Percentiles rank a stretch among this genome's conserved stretches.
phyloP scores from a whole-genome alignment of 2,113 vertebrate genomes.

The Aplodontia rufa region DNA sequence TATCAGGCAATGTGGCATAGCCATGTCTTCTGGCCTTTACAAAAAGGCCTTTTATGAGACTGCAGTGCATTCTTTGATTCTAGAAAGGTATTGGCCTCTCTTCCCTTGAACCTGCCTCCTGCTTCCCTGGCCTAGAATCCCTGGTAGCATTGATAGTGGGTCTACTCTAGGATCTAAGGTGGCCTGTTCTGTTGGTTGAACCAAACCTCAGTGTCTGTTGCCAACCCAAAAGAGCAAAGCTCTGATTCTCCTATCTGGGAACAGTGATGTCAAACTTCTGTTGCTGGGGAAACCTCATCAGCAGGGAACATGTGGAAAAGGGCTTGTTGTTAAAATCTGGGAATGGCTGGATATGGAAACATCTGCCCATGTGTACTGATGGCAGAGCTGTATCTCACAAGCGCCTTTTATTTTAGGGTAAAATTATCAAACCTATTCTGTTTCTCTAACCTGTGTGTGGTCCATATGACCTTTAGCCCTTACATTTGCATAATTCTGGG shows the following conservation, averaged over 20 bases:
- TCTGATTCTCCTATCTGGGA: background rate
- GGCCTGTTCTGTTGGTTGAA: background rate
- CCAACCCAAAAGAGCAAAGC: background rate
- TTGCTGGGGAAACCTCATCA: background rate
- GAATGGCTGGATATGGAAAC: background rate
- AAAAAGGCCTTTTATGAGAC: background rate
- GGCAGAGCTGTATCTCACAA: background rate
- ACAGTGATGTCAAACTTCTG: background rate
- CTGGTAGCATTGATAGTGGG: too few species aligned
- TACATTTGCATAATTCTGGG: background rate
- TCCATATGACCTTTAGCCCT: background rate
- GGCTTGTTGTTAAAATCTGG: conserved; percentile 4
- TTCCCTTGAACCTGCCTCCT: background rate
- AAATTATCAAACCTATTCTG: background rate
- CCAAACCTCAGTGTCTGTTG: background rate
- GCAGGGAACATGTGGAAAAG: background rate
- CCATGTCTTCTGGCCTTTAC: background rate
- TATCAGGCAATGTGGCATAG: background rate
- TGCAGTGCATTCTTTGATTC: background rate
- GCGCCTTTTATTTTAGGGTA: background rate
- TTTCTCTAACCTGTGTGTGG: background rate
- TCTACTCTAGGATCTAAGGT: background rate
- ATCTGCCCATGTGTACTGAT: background rate
- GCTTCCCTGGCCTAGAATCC: background rate
- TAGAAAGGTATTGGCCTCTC: background rate